Percentiles rank a stretch among this genome's conserved stretches.
Evolutionary conservation across 2,797 vertebrate species (phyloP).

Genomic region (Manis crassicaudata): DNA sequence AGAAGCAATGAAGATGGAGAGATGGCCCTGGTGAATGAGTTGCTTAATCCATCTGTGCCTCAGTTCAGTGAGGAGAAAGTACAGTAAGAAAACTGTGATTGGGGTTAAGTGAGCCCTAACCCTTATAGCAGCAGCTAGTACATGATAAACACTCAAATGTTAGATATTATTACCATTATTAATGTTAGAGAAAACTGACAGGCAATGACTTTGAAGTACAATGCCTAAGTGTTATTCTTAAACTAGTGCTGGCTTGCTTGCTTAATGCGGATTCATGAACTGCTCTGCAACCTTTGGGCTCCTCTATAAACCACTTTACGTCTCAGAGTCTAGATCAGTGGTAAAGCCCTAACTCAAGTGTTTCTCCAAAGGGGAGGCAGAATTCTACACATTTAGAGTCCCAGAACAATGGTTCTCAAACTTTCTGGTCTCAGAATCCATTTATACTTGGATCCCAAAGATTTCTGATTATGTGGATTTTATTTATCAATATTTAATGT

Average conservation of each 20-base stretch:
- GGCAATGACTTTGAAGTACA: background rate
- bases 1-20: background rate
- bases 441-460: background rate
- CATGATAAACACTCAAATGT: background rate
- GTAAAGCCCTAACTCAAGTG: background rate
- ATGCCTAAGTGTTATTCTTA: background rate
- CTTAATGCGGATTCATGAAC: background rate
- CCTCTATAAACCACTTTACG: background rate
- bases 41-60: background rate
- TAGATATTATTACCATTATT: background rate
- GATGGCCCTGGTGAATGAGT: background rate
- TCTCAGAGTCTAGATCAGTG: background rate
- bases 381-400: background rate
- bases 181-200: background rate
- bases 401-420: background rate
- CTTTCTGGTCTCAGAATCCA: background rate
- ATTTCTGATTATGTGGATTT: slow-evolving; percentile 11
- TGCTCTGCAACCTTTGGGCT: background rate
- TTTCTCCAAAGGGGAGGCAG: background rate
- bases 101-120: background rate
- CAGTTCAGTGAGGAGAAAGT: background rate
- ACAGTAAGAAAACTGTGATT: background rate
- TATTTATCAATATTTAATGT: slow-evolving; percentile 28
- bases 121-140: background rate
- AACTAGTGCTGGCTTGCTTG: background rate